Percentiles rank a stretch among this genome's conserved stretches.
Conservation (phyloP, 2,888 invertebrate genomes). For the Drosophila recens region DNA sequence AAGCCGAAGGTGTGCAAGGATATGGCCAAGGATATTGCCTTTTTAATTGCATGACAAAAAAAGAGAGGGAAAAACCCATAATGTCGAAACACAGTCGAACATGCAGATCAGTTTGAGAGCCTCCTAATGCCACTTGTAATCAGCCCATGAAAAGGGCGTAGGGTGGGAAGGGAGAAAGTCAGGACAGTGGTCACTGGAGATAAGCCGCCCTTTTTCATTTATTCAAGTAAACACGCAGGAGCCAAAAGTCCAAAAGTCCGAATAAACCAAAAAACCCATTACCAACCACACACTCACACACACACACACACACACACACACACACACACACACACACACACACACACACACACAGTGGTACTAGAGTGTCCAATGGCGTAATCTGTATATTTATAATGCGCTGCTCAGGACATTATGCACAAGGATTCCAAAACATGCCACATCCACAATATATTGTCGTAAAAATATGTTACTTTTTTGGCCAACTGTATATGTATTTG, state of each 20-base stretch:
- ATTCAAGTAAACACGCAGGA: constrained; percentile 19
- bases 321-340: neutral
- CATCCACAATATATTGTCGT: constrained; percentile 73
- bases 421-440: constrained; percentile 65
- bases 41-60: constrained; percentile 53
- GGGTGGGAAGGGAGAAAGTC: neutral
- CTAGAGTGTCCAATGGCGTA: constrained; percentile 58
- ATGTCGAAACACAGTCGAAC: constrained; percentile 25
- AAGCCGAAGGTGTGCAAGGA: constrained; percentile 69
- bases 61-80: constrained; percentile 4
- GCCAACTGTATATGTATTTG: constrained; percentile 17
- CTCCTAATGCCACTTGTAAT: constrained; percentile 66
- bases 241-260: constrained; percentile 21
- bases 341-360: neutral
- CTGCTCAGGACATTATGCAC: constrained; percentile 66
- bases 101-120: constrained; percentile 53
- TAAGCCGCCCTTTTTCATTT: constrained; percentile 13
- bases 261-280: constrained; percentile 47
- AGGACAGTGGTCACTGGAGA: constrained; percentile 18
- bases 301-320: constrained; percentile 7
- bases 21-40: constrained; percentile 53
- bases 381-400: constrained; percentile 82
- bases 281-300: constrained; percentile 47
- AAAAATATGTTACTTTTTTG: constrained; percentile 73
- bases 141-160: constrained; percentile 30